A percentile compares a stretch with the other conserved stretches of the same genome.
Evolutionary conservation across 2,888 invertebrate genomes (phyloP).

Genomic region (Eupithecia dodoneata): DNA sequence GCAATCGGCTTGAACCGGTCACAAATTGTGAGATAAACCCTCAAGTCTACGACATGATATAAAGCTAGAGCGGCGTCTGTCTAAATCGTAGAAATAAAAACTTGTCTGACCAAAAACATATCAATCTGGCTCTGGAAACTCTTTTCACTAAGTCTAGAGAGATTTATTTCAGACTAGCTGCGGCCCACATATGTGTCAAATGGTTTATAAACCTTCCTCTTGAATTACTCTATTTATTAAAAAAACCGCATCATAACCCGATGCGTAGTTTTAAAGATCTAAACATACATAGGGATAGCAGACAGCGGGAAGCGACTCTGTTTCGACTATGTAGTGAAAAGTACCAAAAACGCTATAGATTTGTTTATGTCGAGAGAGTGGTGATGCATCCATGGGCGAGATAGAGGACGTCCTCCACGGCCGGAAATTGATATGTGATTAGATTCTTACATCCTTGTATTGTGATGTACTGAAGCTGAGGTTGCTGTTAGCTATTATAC

Average conservation of each 20-base stretch:
- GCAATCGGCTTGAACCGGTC: not conserved
- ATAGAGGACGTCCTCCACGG: not conserved
- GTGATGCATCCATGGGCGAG: not conserved
- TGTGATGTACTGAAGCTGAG: too few relatives aligned
- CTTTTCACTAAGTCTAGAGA: not conserved
- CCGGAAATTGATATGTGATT: constrained; percentile 11
- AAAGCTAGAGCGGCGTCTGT: not conserved
- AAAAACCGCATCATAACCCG: too few relatives aligned
- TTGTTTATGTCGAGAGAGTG: not conserved
- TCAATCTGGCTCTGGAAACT: not conserved
- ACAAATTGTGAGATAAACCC: not conserved
- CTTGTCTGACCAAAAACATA: not conserved
- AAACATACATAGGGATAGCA: too few relatives aligned
- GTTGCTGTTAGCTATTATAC: too few relatives aligned
- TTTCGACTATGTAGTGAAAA: too few relatives aligned
- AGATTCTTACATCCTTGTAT: constrained; percentile 7
- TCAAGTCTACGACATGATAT: too few relatives aligned
- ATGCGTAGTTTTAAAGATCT: too few relatives aligned
- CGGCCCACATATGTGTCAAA: too few relatives aligned
- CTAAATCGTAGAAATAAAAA: too few relatives aligned
- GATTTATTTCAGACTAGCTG: not conserved
- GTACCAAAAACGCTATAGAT: not conserved
- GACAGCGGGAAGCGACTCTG: too few relatives aligned
- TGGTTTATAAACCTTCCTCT: too few relatives aligned
- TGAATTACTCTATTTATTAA: too few relatives aligned